A percentile compares a stretch with the other conserved stretches of the same genome.
Evolutionary conservation across 2,113 vertebrate species (phyloP).

Genomic region (Oriolus oriolus): DNA sequence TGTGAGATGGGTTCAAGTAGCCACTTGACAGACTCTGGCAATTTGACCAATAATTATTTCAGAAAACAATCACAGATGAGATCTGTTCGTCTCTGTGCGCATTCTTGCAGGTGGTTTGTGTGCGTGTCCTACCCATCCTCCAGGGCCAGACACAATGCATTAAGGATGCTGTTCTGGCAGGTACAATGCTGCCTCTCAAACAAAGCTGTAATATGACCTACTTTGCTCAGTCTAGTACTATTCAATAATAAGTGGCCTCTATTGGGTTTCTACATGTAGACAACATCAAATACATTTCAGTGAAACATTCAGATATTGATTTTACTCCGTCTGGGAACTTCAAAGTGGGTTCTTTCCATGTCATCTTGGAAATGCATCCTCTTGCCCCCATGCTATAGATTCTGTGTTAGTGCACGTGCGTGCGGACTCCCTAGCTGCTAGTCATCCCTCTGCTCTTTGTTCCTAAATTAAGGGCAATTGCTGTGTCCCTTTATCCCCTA

Average conservation of each 20-base stretch:
- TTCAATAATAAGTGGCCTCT: conserved; percentile 35
- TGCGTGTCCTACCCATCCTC: neutral
- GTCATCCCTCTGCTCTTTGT: neutral
- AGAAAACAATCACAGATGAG: neutral
- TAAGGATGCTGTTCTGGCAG: conserved; percentile 22
- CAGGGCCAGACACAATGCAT: neutral
- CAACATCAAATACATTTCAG: conserved; percentile 52
- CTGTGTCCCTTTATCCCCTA: neutral
- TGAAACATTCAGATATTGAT: conserved; percentile 39
- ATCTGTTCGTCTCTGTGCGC: neutral
- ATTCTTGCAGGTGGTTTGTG: neutral
- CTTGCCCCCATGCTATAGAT: neutral
- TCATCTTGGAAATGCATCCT: neutral
- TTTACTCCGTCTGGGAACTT: conserved; percentile 43
- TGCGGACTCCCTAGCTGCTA: neutral
- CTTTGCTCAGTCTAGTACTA: conserved; percentile 36
- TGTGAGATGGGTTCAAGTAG: conserved; percentile 3
- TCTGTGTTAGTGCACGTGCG: neutral
- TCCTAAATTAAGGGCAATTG: conserved; percentile 12
- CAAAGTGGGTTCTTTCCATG: neutral
- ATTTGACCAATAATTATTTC: conserved; percentile 7
- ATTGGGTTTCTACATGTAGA: conserved; percentile 41
- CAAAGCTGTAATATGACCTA: conserved; percentile 43
- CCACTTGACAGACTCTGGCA: conserved; percentile 22
- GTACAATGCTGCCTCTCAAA: neutral